phyloP scores from a whole-genome alignment of 2,113 vertebrate species.

The Anhinga rufa region DNA sequence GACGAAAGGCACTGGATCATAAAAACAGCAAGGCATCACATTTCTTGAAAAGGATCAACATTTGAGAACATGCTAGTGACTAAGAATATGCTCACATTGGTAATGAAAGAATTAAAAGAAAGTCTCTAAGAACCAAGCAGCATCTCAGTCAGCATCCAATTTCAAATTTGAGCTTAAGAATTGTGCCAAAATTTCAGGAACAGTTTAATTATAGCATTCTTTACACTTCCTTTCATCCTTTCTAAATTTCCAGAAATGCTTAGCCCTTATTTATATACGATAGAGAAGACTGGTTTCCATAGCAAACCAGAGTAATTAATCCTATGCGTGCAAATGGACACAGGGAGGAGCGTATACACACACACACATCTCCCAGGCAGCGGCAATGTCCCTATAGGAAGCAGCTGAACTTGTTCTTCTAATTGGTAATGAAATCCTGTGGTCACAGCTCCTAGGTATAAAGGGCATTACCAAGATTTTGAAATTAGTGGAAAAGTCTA shows the following conservation, averaged over 20 bases:
- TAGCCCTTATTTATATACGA: not conserved
- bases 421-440: slow-evolving; percentile 30
- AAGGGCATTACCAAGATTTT: not conserved
- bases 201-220: slow-evolving; percentile 23
- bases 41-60: not conserved
- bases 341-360: not conserved
- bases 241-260: not conserved
- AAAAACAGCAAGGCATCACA: not conserved
- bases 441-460: not conserved
- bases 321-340: not conserved
- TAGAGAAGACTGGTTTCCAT: slow-evolving; percentile 40
- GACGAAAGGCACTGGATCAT: not conserved
- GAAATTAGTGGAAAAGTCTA: not conserved
- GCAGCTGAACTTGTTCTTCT: slow-evolving; percentile 13
- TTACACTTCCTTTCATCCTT: not conserved
- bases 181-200: not conserved
- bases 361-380: not conserved
- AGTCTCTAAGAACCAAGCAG: not conserved
- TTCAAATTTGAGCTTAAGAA: not conserved
- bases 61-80: not conserved
- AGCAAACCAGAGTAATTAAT: slow-evolving; percentile 53
- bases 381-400: not conserved
- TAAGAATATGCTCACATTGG: not conserved
- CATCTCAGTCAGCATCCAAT: not conserved
- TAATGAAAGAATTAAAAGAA: not conserved